Evolutionary conservation across 2,113 vertebrate genomes (phyloP), one percentile per base, ranked within the genome.

Genomic region (Hippocampus mohnikei): DNA sequence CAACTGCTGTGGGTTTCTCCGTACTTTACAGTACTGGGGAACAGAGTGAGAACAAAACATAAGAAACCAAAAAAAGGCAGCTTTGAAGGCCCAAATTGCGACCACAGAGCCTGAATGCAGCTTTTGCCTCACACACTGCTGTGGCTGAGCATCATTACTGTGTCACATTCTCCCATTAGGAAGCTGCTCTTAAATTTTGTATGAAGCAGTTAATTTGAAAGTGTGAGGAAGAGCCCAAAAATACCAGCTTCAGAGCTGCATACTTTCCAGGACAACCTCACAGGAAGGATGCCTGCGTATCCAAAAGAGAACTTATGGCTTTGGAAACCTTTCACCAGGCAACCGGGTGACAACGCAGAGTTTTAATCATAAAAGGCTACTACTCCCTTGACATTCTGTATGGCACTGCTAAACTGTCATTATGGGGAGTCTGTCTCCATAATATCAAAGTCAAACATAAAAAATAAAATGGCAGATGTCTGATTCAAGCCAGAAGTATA

Each of bases 101-200:
- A 82, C 84, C 82, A 69, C 74, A 23, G 63, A 41, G 56, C 56
- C 72, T 79, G 80, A 84, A 73, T 77, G 66, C 72, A 67, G 69
- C 70, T 67, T 59, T 69, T 61, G 84, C 81, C 80, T 70, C 85
- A 79, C 73, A 71, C 65, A 58, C 75, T 75, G 67, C 72, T 33
- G 42, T 83, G 85, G 81, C 81, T 88, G 83, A 79, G 77, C 84
- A 77, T 79, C 81, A 84, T 88, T 82, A 85, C 70, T 63, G 59
- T 75, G 77, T 84, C 81, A 78, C 61, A 74, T 71, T 69, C 75
- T 72, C 71, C 56, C 68, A 77, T 77, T 74, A 67, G 68, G 72
- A 50, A 74, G 74, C 53, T 74, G 71, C 70, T 78, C 79, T 79
- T 76, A 80, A 59, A 75, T 3, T 82, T 79, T 66, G 72, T 61